A percentile compares a stretch with the other conserved stretches of the same genome.
phyloP scores from a whole-genome alignment of 2,888 invertebrate genomes.

The Lasioglossum pauxillum region DNA sequence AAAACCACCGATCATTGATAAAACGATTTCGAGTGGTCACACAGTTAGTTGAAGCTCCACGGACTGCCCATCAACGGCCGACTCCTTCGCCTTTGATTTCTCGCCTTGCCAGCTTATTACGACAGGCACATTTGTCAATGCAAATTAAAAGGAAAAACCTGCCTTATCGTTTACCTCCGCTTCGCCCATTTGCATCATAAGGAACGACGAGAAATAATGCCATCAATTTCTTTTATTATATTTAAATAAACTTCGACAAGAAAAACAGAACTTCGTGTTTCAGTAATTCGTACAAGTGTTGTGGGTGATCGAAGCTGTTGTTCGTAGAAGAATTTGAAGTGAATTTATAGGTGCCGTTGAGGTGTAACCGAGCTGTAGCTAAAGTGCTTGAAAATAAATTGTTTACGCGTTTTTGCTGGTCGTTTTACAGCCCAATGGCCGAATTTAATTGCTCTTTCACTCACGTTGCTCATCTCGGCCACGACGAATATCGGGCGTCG shows the following conservation, averaged over 20 bases:
- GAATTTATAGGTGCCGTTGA: conserved; percentile 22
- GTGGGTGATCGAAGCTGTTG: neutral
- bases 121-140: conserved; percentile 8
- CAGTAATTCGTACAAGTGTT: neutral
- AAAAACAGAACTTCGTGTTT: neutral
- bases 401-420: conserved; percentile 33
- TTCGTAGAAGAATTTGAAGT: neutral
- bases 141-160: neutral
- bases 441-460: conserved; percentile 74
- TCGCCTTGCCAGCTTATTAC: conserved; percentile 16
- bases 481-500: conserved; percentile 65
- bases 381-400: conserved; percentile 30
- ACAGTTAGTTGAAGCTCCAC: conserved; percentile 63
- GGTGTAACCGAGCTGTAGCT: neutral
- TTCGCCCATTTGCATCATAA: neutral
- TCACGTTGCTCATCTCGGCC: conserved; percentile 57
- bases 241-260: neutral
- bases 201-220: neutral
- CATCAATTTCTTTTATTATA: neutral
- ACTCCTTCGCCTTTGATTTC: conserved; percentile 7
- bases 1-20: conserved; percentile 76
- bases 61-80: conserved; percentile 26
- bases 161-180: neutral
- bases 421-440: conserved; percentile 62
- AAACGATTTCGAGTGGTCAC: conserved; percentile 77